Conservation (phyloP, 1,140 invertebrate species). For the Solen grandis region DNA sequence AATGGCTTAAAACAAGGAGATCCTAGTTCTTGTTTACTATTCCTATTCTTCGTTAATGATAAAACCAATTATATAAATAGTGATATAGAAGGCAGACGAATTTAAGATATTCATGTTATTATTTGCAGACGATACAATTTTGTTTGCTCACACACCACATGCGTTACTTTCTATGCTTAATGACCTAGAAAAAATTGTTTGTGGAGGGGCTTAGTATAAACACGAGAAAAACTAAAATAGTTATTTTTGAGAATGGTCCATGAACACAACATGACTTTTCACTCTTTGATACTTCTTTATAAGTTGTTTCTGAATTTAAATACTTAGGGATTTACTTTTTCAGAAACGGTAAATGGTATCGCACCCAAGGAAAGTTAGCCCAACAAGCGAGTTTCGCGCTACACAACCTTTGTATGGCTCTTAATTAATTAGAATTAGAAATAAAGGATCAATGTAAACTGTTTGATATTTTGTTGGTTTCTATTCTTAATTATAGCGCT, state of each 20-base stretch:
- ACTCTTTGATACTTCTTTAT: background rate
- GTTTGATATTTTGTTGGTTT: background rate
- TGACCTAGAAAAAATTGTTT: conserved; percentile 1
- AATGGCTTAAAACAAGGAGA: conserved; percentile 8
- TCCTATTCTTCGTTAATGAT: background rate
- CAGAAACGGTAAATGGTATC: conserved; percentile 1
- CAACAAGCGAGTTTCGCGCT: background rate
- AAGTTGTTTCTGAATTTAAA: background rate
- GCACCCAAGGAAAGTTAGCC: background rate
- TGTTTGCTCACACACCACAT: no score
- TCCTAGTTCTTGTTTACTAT: conserved; percentile 5
- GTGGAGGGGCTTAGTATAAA: background rate
- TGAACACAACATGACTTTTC: background rate
- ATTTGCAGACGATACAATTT: background rate
- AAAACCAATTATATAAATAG: no score
- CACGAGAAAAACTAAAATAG: no score
- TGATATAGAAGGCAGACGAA: background rate
- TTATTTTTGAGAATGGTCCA: background rate
- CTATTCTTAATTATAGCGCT: no score
- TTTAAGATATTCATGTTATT: conserved; percentile 2
- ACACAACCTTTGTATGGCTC: background rate
- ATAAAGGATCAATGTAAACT: background rate
- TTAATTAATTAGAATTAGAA: background rate
- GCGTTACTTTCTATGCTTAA: background rate
- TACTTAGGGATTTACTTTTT: conserved; percentile 3